A percentile compares a stretch with the other conserved stretches of the same genome.
Evolutionary conservation across 1,140 invertebrate species (phyloP).

Genomic region (Camponotus vicinus): DNA sequence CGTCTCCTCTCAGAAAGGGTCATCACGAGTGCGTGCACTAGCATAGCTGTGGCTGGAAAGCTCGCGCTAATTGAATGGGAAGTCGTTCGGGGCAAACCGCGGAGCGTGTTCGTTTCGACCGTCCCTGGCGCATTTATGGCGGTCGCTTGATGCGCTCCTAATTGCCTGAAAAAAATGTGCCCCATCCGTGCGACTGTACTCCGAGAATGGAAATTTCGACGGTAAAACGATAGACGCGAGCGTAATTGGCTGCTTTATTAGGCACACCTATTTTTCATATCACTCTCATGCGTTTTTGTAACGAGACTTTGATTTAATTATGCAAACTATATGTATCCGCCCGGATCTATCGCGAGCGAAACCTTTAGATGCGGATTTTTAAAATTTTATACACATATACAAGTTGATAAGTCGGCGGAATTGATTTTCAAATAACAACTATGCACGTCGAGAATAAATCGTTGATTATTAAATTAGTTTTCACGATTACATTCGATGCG

Average conservation of each 20-base stretch:
- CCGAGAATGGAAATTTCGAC: slow-evolving; percentile 33
- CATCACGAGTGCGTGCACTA: not conserved
- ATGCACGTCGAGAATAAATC: slow-evolving; percentile 10
- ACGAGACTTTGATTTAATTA: slow-evolving; percentile 21
- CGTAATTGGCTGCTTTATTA: slow-evolving; percentile 8
- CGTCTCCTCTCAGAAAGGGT: not conserved
- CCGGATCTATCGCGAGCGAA: not conserved
- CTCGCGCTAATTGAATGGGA: slow-evolving; percentile 49
- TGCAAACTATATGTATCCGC: not conserved
- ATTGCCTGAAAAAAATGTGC: slow-evolving; percentile 39
- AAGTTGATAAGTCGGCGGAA: slow-evolving; percentile 37
- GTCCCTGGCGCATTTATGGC: slow-evolving; percentile 28
- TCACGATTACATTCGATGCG: not conserved
- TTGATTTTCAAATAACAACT: slow-evolving; percentile 28
- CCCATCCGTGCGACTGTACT: slow-evolving; percentile 8
- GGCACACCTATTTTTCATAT: not conserved
- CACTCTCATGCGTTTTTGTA: not conserved
- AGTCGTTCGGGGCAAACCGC: slow-evolving; percentile 33
- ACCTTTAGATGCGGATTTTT: not conserved
- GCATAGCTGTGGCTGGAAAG: slow-evolving; percentile 4
- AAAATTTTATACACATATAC: not conserved
- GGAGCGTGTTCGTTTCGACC: slow-evolving; percentile 7
- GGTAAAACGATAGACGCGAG: not conserved
- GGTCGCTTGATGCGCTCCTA: slow-evolving; percentile 52
- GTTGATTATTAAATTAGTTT: slow-evolving; percentile 35